phyloP scores from a whole-genome alignment of 2,113 vertebrate genomes.

The Nibea albiflora region DNA sequence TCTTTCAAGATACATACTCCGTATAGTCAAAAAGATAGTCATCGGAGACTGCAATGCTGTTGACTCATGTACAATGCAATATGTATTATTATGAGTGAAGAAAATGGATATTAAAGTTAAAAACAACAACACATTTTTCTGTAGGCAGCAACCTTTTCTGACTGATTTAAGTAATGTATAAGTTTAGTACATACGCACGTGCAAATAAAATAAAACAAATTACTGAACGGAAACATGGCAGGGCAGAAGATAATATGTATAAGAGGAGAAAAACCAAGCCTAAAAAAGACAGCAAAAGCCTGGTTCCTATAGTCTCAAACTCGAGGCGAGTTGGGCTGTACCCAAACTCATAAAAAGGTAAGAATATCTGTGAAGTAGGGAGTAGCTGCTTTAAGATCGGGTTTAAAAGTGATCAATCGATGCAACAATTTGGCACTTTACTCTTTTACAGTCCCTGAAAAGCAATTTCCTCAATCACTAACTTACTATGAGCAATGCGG shows the following conservation, averaged over 20 bases:
- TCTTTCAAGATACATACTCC: constrained; percentile 51
- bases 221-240: neutral
- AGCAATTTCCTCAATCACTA: too few species aligned
- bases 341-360: too few species aligned
- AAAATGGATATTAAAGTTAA: constrained; percentile 38
- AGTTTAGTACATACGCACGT: neutral
- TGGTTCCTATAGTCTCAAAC: too few species aligned
- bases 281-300: too few species aligned
- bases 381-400: too few species aligned
- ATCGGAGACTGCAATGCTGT: constrained; percentile 36
- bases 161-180: constrained; percentile 4
- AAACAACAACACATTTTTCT: constrained; percentile 1
- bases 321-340: too few species aligned
- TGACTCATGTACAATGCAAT: constrained; percentile 47
- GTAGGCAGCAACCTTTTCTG: neutral
- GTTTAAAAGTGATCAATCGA: too few species aligned
- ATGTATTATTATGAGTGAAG: constrained; percentile 40
- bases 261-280: neutral
- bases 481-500: too few species aligned
- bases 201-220: neutral
- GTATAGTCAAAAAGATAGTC: constrained; percentile 41
- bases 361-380: too few species aligned
- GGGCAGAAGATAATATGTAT: neutral
- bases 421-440: too few species aligned
- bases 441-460: too few species aligned